Evolutionary conservation across 2,797 vertebrate genomes (phyloP), one percentile per base, ranked within the genome.

Genomic region (Macroramphosus scolopax): DNA sequence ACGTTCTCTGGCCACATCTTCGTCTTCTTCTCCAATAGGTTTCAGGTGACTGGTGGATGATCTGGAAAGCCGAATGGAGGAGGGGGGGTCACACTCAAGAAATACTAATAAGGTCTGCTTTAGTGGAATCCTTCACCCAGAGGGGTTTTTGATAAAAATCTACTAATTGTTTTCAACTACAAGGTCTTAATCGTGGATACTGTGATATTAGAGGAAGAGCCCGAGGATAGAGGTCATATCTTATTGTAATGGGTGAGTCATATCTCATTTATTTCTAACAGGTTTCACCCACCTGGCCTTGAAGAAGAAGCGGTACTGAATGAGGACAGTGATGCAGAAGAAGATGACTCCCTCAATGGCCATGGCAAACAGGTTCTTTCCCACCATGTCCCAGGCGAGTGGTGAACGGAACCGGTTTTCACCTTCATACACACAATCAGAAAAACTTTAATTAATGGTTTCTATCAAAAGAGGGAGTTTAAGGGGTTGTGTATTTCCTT

Each of bases 321-420:
- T 96, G 39, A 99, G 90, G 26, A 99, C 86, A 0, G 95, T 99
- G 72, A 99, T 95, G 46, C 78, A 71, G 76, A 99, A 99, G 88
- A 99, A 99, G 51, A 98, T 83, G 14, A 91, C 85, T 0, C 97
- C 97, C 77, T 98, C 93, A 44, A 98, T 87, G 1, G 97, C 97
- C 97, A 99, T 98, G 12, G 97, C 96, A 28, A 99, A 99, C 41
- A 99, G 92, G 65, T 98, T 99, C 49, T 95, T 93, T 57, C 97
- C 97, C 59, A 99, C 97, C 78, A 99, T 89, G 72, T 99, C 93
- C 97, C 97, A 99, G 0, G 93, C 96, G 51, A 99, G 82, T 14
- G 97, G 97, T 2, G 96, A 98, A 36, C 94, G 91, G 46, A 98
- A 98, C 7, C 91, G 92, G 68, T 97, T 95, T 78, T 98, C 96